Base-by-base conservation (phyloP, 2,888 invertebrate species). In the Tipula confusa region DNA sequence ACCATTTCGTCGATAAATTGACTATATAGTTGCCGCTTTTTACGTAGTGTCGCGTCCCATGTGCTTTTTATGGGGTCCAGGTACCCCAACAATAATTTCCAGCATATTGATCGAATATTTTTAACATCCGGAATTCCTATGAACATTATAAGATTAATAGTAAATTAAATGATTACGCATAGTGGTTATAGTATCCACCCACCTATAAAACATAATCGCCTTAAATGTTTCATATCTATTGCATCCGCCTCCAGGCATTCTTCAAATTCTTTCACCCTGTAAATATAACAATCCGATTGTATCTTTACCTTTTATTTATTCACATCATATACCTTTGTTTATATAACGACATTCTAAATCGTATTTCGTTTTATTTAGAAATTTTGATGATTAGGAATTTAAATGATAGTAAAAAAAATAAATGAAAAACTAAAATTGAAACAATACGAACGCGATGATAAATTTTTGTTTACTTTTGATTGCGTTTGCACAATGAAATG, bases 1-100 rank as follows among this genome's bases (percentile, higher is more conserved):
- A 97, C 95, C 88, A 98, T 93, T 90, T 97, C 97, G 88, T 96
- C 96, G 85, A 97, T 94, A 87, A 96, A 95, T 85, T 95, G 95
- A 86, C 92, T 93, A 88, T 97, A 97, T 9, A 96, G 91, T 85
- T 93, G 92, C 84, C 98, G 92, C 87, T 97, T 96, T 86, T 94
- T 93, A 0, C 90, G 86, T 3, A 97, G 90, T 31, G 93, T 93
- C 83, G 92, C 89, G 13, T 92, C 90, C 95, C 97, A 96, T 84
- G 91, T 91, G 81, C 89, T 89, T 86, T 91, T 93, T 82, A 93
- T 92, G 5, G 92, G 89, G 0, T 96, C 96, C 85, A 98, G 90
- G 88, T 98, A 98, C 87, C 96, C 95, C 38, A 98, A 90, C 83
- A 98, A 90, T 24, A 98, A 90, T 90, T 95, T 96, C 98, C 98